phyloP scores from a whole-genome alignment of 2,797 vertebrate genomes.

The Dermochelys coriacea region DNA sequence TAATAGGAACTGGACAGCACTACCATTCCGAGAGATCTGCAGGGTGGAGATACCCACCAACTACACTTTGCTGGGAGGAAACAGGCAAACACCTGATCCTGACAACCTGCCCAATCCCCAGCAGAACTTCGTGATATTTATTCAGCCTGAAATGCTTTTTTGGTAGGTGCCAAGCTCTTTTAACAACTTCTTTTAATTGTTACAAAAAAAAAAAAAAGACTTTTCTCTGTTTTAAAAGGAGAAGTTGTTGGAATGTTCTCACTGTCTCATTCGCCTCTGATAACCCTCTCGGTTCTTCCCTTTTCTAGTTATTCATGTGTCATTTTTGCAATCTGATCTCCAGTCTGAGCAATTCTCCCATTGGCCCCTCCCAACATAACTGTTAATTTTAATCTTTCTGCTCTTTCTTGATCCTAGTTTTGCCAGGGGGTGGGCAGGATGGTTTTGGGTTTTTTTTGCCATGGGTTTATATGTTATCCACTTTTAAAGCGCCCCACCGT shows the following conservation, averaged over 20 bases:
- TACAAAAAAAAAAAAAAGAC: slow-evolving; percentile 10
- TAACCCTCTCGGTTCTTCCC: slow-evolving; percentile 56
- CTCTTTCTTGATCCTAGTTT: slow-evolving; percentile 49
- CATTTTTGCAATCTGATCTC: slow-evolving; percentile 67
- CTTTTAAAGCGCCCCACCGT: slow-evolving; percentile 34
- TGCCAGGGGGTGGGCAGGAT: neutral
- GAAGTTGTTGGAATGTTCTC: slow-evolving; percentile 57
- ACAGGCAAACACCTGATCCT: neutral
- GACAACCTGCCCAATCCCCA: neutral
- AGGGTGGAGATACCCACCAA: slow-evolving; percentile 14
- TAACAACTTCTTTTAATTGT: slow-evolving; percentile 39
- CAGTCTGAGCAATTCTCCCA: slow-evolving; percentile 56
- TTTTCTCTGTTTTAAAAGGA: neutral
- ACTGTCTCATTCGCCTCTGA: slow-evolving; percentile 31
- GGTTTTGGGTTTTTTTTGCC: neutral
- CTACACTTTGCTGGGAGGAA: neutral
- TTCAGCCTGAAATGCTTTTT: neutral
- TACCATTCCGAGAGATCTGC: neutral
- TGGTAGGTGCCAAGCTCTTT: neutral
- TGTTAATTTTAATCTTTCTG: slow-evolving; percentile 57
- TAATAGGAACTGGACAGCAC: neutral
- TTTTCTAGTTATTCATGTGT: slow-evolving; percentile 64
- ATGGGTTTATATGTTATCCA: slow-evolving; percentile 59
- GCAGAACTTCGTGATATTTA: neutral
- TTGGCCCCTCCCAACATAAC: slow-evolving; percentile 53